These are phyloP conservation scores for Montipora efflorescens DNA, from an alignment of 64 coral and sea anemone genomes.

Conservation along the genomic window DNA sequence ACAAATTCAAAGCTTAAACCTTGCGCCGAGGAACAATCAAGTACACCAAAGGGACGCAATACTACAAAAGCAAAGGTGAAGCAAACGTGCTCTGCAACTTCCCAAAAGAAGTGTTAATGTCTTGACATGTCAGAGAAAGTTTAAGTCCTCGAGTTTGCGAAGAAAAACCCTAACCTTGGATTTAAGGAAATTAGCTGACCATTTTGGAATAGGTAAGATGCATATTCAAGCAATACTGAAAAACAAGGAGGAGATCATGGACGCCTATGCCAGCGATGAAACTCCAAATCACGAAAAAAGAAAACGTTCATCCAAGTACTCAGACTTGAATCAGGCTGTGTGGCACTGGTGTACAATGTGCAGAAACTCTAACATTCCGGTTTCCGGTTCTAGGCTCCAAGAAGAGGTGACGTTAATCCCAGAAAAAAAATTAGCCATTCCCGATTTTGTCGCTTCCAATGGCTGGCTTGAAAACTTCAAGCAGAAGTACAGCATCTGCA, in stretches of 20 bases:
- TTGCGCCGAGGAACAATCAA: slow-evolving; percentile 21
- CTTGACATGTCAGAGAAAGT: slow-evolving; percentile 59
- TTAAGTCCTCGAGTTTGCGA: slow-evolving; percentile 45
- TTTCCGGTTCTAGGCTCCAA: slow-evolving; percentile 60
- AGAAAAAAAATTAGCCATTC: slow-evolving; percentile 4
- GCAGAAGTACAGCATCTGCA: neutral
- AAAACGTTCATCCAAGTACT: slow-evolving; percentile 41
- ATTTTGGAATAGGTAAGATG: slow-evolving; percentile 53
- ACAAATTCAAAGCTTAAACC: slow-evolving; percentile 4
- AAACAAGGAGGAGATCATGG: slow-evolving; percentile 59
- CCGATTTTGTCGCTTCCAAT: slow-evolving; percentile 31
- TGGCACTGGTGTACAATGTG: slow-evolving; percentile 77
- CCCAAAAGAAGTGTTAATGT: slow-evolving; percentile 63
- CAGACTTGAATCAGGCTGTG: slow-evolving; percentile 62
- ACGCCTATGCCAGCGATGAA: slow-evolving; percentile 27
- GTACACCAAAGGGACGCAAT: slow-evolving; percentile 52
- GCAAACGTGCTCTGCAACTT: slow-evolving; percentile 17
- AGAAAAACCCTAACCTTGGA: slow-evolving; percentile 50
- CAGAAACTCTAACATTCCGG: slow-evolving; percentile 59
- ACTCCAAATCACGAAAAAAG: slow-evolving; percentile 56
- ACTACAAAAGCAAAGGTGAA: slow-evolving; percentile 29
- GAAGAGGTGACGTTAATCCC: slow-evolving; percentile 43
- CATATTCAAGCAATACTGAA: slow-evolving; percentile 63
- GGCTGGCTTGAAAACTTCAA: slow-evolving; percentile 27
- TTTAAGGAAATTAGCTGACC: slow-evolving; percentile 48